A percentile compares a stretch with the other conserved stretches of the same genome.
These are phyloP conservation scores for Imbricaverruca yamaguchii DNA, from an alignment of 2,888 invertebrate species.

Conservation along the genomic window DNA sequence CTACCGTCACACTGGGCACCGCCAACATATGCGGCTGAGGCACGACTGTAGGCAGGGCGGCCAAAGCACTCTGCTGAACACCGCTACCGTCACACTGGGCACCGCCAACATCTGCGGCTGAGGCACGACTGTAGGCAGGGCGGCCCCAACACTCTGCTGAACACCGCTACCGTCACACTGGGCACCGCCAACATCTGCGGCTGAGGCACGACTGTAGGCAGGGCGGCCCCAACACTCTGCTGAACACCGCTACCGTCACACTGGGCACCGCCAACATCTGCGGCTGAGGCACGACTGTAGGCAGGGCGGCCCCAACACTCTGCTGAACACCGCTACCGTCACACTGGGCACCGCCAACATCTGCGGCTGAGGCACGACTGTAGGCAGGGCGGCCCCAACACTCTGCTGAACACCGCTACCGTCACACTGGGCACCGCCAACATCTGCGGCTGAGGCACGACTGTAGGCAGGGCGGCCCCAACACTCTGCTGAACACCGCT, in stretches of 20 bases:
- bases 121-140: conserved; percentile 22
- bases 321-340: not conserved
- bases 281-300: conserved; percentile 24
- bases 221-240: not conserved
- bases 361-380: conserved; percentile 26
- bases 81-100: not conserved
- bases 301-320: not conserved
- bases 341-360: not conserved
- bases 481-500: too few relatives aligned
- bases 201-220: conserved; percentile 22
- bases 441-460: too few relatives aligned
- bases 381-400: not conserved
- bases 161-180: not conserved
- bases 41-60: conserved; percentile 36
- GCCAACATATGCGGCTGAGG: conserved; percentile 23
- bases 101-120: conserved; percentile 20
- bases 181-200: conserved; percentile 23
- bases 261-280: conserved; percentile 11
- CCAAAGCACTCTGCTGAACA: not conserved
- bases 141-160: not conserved
- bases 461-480: too few relatives aligned
- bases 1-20: not conserved
- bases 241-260: not conserved
- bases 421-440: not conserved
- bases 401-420: not conserved